Conservation (phyloP, 2,797 vertebrate genomes). For the Peromyscus eremicus region DNA sequence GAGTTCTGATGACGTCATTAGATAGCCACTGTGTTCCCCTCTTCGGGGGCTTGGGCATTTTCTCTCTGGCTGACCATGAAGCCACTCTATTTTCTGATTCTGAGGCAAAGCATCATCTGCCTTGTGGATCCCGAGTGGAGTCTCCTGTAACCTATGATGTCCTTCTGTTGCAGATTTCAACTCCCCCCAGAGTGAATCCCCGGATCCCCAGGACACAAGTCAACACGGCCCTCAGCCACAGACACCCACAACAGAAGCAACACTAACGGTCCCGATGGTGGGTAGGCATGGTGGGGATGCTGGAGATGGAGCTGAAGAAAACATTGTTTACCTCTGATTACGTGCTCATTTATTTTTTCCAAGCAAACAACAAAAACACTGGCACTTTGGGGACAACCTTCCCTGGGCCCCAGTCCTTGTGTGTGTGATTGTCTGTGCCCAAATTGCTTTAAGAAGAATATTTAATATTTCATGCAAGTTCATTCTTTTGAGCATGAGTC, state of each 20-base stretch:
- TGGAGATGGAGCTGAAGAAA: conserved; percentile 89
- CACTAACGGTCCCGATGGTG: conserved; percentile 83
- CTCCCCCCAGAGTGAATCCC: conserved; percentile 73
- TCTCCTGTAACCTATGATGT: conserved; percentile 58
- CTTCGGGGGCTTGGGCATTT: neutral
- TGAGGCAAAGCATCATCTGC: neutral
- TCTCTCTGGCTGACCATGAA: neutral
- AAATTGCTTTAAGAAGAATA: conserved; percentile 80
- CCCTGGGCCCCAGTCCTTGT: conserved; percentile 72
- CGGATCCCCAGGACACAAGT: conserved; percentile 72
- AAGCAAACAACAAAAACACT: conserved; percentile 68
- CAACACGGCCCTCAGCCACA: conserved; percentile 66
- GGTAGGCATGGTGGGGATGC: conserved; percentile 88
- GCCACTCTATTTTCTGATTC: neutral
- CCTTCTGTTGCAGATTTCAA: conserved; percentile 88
- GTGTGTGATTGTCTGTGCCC: conserved; percentile 62
- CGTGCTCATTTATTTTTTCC: conserved; percentile 57
- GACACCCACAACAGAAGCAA: conserved; percentile 70
- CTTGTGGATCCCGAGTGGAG: neutral
- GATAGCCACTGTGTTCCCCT: neutral
- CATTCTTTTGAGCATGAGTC: conserved; percentile 68
- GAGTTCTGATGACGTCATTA: neutral
- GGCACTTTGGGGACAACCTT: conserved; percentile 79
- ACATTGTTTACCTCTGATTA: conserved; percentile 90
- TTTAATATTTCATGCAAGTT: conserved; percentile 81